These are phyloP conservation scores for Leuciscus waleckii DNA, from an alignment of 2,797 vertebrate species.

Conservation along the genomic window DNA sequence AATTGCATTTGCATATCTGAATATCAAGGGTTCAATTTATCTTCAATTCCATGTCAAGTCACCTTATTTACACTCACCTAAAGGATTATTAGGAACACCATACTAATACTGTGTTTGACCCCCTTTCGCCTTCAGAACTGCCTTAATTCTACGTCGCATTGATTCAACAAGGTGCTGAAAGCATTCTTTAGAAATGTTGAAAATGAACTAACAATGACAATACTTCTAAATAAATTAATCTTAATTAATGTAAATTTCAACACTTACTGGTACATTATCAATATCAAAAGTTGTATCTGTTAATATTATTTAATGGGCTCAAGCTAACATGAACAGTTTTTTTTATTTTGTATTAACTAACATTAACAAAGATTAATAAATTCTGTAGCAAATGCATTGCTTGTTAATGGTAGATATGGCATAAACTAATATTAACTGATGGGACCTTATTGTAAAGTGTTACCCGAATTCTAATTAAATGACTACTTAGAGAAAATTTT, in stretches of 20 bases:
- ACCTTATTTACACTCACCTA: too few species aligned
- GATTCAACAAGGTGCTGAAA: too few species aligned
- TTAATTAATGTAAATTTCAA: neutral
- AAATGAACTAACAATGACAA: neutral
- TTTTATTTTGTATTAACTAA: neutral
- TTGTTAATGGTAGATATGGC: neutral
- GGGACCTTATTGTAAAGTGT: neutral
- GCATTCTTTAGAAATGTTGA: too few species aligned
- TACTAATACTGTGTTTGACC: too few species aligned
- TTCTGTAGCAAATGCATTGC: neutral
- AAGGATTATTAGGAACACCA: too few species aligned
- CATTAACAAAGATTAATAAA: neutral
- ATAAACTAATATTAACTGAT: neutral
- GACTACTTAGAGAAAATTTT: neutral
- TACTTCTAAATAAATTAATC: neutral
- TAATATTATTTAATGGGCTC: neutral
- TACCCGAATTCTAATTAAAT: neutral
- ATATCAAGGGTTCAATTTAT: neutral
- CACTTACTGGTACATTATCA: neutral
- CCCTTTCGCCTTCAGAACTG: too few species aligned
- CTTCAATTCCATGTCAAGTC: neutral
- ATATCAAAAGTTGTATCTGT: neutral
- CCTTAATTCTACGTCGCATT: too few species aligned
- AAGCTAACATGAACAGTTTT: neutral
- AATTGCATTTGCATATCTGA: neutral